Base-by-base conservation (phyloP, 2,113 vertebrate genomes). In the Entelurus aequoreus region DNA sequence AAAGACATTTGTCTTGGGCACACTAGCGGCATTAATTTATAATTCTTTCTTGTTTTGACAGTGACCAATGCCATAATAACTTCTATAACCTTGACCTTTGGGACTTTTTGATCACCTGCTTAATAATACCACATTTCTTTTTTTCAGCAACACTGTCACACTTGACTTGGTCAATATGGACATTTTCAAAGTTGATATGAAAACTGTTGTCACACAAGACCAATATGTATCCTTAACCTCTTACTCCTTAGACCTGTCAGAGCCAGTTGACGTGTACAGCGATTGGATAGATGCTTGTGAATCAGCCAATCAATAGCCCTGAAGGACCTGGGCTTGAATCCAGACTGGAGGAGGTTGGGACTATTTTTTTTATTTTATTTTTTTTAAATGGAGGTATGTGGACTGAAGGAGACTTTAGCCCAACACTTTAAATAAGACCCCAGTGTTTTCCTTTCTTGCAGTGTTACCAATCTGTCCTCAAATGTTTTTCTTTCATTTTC, bases 201-300 rank as follows among this genome's bases (percentile, higher is more conserved):
- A 6, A 37, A 63, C 1, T 57, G 14, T 62, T 48, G 19, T 53
- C 11, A 47, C 35, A 48, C 35, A 50, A 35, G 36, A 58, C 40
- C 9, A 9, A 12, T 42, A 16, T 9, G 15, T 60, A 6, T 80
- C 80, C 77, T 88, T 84, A 80, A 86, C 54, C 6, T 2, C 4
- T 13, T 35, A 5, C 44, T 60, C 37, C 1, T 56, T 56, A 96
- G 95, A 98, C 87, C 92, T 98, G 47, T 98, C 95, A 1, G 95
- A 98, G 76, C 89, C 95, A 0, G 95, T 98, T 68, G 95, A 98
- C 0, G 95, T 97, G 38, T 96, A 97, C 87, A 97, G 95, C 21
- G 95, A 98, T 50, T 98, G 95, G 95, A 98, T 98, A 85, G 95
- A 98, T 0, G 95, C 95, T 70, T 98, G 95, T 15, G 95, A 98